phyloP scores from a whole-genome alignment of 2,888 invertebrate species.

The Volucella inanis region DNA sequence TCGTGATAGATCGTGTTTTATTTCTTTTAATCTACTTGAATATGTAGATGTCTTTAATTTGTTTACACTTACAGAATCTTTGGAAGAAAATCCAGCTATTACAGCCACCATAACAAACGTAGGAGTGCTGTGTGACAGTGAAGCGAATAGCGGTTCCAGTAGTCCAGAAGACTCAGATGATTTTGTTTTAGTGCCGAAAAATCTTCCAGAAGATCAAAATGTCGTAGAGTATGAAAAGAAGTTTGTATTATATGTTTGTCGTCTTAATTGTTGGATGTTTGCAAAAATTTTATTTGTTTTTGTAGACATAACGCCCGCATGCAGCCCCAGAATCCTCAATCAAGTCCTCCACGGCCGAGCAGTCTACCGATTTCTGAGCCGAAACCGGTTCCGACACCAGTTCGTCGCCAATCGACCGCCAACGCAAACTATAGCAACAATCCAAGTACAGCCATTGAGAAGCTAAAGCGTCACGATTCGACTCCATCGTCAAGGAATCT shows the following conservation, averaged over 20 bases:
- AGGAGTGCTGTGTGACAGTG: slow-evolving; percentile 84
- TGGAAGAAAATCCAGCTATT: slow-evolving; percentile 84
- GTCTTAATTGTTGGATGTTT: not conserved
- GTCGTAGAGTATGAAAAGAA: slow-evolving; percentile 80
- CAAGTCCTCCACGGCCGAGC: slow-evolving; percentile 88
- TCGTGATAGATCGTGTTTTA: not conserved
- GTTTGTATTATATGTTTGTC: slow-evolving; percentile 72
- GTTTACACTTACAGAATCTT: slow-evolving; percentile 82
- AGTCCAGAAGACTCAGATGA: slow-evolving; percentile 90
- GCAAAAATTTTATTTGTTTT: slow-evolving; percentile 6
- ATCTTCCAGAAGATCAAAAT: slow-evolving; percentile 86
- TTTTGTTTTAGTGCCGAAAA: slow-evolving; percentile 91
- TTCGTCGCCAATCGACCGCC: slow-evolving; percentile 79
- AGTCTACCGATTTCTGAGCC: slow-evolving; percentile 89
- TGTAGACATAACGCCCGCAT: slow-evolving; percentile 77
- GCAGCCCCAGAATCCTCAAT: slow-evolving; percentile 79
- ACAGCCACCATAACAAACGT: slow-evolving; percentile 85
- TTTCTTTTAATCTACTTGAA: not conserved
- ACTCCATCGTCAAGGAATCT: slow-evolving; percentile 75
- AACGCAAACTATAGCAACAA: slow-evolving; percentile 58
- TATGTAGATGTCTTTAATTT: not conserved
- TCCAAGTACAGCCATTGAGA: slow-evolving; percentile 71
- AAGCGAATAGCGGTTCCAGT: slow-evolving; percentile 84
- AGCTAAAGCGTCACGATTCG: slow-evolving; percentile 74
- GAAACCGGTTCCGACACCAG: slow-evolving; percentile 88